Evolutionary conservation across 2,797 vertebrate species (phyloP).

Genomic region (Esox masquinongy): DNA sequence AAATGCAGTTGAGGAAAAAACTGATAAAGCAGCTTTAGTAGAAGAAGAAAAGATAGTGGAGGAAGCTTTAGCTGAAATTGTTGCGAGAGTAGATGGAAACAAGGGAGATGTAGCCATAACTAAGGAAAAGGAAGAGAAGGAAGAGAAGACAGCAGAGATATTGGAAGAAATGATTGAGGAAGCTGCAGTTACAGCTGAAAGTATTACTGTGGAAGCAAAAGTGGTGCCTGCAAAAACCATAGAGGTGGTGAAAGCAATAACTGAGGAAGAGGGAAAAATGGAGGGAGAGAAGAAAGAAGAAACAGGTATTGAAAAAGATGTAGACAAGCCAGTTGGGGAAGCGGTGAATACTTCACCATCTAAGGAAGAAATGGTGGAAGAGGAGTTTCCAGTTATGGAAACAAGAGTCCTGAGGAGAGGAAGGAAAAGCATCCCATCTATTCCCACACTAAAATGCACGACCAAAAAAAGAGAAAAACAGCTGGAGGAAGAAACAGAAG

Average conservation of each 20-base stretch:
- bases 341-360: not conserved
- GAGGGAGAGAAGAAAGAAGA: not conserved
- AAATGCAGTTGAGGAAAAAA: not conserved
- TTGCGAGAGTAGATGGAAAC: not conserved
- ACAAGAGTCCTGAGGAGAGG: slow-evolving; percentile 22
- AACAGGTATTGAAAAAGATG: not conserved
- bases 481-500: not conserved
- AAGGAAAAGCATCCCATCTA: slow-evolving; percentile 19
- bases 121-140: not conserved
- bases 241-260: not conserved
- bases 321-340: not conserved
- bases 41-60: not conserved
- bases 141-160: not conserved
- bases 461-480: not conserved
- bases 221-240: not conserved
- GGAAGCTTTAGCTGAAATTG: not conserved
- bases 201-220: not conserved
- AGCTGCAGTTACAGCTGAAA: not conserved
- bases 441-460: slow-evolving; percentile 18
- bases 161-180: not conserved
- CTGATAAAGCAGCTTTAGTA: not conserved
- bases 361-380: slow-evolving; percentile 2
- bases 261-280: not conserved
- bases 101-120: not conserved
- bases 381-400: slow-evolving; percentile 12